phyloP scores from a whole-genome alignment of 2,797 vertebrate species.

The Poeciliopsis gracilis region DNA sequence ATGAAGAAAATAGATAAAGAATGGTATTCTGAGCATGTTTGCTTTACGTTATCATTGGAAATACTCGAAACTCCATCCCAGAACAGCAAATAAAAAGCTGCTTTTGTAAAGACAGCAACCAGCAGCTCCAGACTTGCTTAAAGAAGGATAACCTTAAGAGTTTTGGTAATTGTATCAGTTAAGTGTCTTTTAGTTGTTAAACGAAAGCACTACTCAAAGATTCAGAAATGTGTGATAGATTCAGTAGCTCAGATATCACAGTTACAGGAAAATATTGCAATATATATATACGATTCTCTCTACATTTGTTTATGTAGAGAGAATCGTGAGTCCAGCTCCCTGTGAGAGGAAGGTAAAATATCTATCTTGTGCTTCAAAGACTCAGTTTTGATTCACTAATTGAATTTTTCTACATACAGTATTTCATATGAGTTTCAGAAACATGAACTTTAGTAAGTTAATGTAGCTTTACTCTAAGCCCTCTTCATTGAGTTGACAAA shows the following conservation, averaged over 20 bases:
- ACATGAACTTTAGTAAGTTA: conserved; percentile 2
- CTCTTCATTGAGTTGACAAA: conserved; percentile 23
- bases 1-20: background rate
- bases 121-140: background rate
- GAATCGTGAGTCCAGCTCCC: conserved; percentile 4
- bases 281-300: too few species aligned
- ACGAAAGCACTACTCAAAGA: background rate
- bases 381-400: background rate
- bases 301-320: too few species aligned
- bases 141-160: background rate
- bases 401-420: background rate
- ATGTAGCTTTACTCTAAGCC: conserved; percentile 7
- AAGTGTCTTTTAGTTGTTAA: background rate
- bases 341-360: conserved; percentile 1
- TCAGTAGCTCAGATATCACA: background rate
- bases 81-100: conserved; percentile 3
- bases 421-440: background rate
- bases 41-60: background rate
- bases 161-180: background rate
- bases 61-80: background rate
- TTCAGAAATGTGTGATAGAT: background rate
- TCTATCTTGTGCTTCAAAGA: background rate
- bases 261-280: background rate
- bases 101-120: background rate
- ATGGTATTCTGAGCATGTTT: background rate